phyloP scores from a whole-genome alignment of 1,140 invertebrate genomes.

The Brachionus rubens region DNA sequence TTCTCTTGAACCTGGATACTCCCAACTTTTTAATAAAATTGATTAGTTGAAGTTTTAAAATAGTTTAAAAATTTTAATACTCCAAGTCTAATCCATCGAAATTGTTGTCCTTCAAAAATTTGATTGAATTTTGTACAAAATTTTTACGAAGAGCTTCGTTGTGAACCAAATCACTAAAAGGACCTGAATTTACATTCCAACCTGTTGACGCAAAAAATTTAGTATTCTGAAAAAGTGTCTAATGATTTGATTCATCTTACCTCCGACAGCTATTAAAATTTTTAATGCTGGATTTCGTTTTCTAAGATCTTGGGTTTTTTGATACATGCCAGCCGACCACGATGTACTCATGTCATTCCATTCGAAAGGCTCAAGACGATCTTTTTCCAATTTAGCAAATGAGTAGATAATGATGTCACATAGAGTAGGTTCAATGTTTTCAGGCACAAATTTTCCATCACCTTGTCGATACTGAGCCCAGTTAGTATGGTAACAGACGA shows the following conservation, averaged over 20 bases:
- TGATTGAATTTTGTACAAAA: constrained; percentile 47
- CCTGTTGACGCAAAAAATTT: constrained; percentile 12
- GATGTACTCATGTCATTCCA: constrained; percentile 69
- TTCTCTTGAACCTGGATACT: constrained; percentile 63
- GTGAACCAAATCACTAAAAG: constrained; percentile 72
- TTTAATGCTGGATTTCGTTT: constrained; percentile 11
- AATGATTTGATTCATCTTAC: constrained; percentile 69
- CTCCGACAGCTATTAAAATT: constrained; percentile 15
- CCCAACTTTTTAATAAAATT: constrained; percentile 70
- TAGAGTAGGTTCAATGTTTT: constrained; percentile 76
- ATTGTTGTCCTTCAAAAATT: constrained; percentile 61
- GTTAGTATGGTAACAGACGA: constrained; percentile 83
- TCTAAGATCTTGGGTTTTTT: constrained; percentile 19
- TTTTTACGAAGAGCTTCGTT: constrained; percentile 58
- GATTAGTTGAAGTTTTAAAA: constrained; percentile 64
- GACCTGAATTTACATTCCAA: background rate
- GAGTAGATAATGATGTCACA: constrained; percentile 91
- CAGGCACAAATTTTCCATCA: constrained; percentile 77
- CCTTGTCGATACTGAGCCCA: constrained; percentile 85
- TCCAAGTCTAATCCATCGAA: constrained; percentile 65
- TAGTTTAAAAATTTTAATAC: background rate
- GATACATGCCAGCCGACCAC: constrained; percentile 13
- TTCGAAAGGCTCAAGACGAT: constrained; percentile 74
- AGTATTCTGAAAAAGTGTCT: background rate
- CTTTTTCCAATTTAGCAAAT: constrained; percentile 69